Evolutionary conservation across 2,888 invertebrate species (phyloP).

Genomic region (Gastracanthus pulcherrimus): DNA sequence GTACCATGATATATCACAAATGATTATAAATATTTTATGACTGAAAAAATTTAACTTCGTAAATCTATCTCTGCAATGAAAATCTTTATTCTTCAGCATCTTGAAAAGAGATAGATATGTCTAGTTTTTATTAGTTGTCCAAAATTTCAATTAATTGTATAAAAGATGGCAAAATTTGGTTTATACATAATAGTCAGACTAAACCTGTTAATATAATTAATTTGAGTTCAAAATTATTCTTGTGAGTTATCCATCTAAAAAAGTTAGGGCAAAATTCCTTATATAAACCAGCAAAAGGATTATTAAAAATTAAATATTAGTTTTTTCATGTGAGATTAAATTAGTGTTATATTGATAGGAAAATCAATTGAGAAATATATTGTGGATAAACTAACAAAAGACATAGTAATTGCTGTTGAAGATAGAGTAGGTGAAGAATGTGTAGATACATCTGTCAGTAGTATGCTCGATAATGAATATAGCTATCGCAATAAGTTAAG

Average conservation of each 20-base stretch:
- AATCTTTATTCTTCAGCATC: too few species aligned
- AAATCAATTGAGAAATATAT: conserved; percentile 55
- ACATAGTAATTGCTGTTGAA: conserved; percentile 54
- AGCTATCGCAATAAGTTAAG: conserved; percentile 55
- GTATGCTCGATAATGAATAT: conserved; percentile 54
- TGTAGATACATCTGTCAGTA: conserved; percentile 52
- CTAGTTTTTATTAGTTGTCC: too few species aligned
- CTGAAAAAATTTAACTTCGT: too few species aligned
- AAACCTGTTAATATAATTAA: too few species aligned
- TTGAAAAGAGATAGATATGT: too few species aligned
- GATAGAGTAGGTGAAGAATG: conserved; percentile 52
- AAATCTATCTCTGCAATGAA: too few species aligned
- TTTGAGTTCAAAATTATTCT: not conserved
- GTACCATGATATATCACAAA: too few species aligned
- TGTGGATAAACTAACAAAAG: conserved; percentile 48
- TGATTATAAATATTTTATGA: too few species aligned
- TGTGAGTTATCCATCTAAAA: not conserved
- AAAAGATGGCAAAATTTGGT: too few species aligned
- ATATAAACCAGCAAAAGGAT: conserved; percentile 28
- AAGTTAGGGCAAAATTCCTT: not conserved
- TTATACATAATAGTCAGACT: too few species aligned
- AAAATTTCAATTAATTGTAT: too few species aligned
- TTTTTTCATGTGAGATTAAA: conserved; percentile 30
- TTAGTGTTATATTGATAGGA: conserved; percentile 48
- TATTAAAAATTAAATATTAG: conserved; percentile 24